Conservation (phyloP, 2,113 vertebrate genomes). For the Python bivittatus region DNA sequence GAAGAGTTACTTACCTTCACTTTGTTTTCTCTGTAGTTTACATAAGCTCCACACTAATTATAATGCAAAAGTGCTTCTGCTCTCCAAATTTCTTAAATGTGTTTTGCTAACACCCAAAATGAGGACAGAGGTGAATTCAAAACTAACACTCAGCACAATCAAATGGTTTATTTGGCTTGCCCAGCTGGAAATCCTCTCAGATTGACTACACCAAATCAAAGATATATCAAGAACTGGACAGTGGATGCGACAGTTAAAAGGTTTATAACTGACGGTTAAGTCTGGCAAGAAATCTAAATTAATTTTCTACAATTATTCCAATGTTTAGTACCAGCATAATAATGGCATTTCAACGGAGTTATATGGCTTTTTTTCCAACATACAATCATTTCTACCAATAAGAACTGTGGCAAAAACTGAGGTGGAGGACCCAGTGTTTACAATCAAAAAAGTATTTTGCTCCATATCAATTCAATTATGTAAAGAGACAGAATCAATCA, state of each 20-base stretch:
- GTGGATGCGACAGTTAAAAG: not conserved
- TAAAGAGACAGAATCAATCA: not conserved
- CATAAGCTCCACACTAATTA: not conserved
- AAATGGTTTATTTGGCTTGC: slow-evolving; percentile 37
- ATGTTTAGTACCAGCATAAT: not conserved
- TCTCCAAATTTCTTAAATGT: slow-evolving; percentile 16
- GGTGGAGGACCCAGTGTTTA: not conserved
- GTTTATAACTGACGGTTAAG: not conserved
- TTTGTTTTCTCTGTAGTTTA: not conserved
- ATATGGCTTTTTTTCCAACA: not conserved
- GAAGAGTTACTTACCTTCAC: slow-evolving; percentile 21
- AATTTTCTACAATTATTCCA: not conserved
- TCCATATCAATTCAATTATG: not conserved
- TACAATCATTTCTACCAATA: not conserved
- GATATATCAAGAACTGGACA: not conserved
- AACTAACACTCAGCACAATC: slow-evolving; percentile 1
- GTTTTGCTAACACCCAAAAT: slow-evolving; percentile 18
- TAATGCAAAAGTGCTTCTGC: not conserved
- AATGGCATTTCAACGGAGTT: not conserved
- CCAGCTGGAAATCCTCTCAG: slow-evolving; percentile 45
- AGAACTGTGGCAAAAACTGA: not conserved
- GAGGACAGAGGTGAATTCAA: not conserved
- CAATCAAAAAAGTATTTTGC: not conserved
- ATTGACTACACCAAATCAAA: slow-evolving; percentile 44
- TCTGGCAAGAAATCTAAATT: not conserved